Evolutionary conservation across 2,797 vertebrate genomes (phyloP).

Genomic region (Lagodon rhomboides): DNA sequence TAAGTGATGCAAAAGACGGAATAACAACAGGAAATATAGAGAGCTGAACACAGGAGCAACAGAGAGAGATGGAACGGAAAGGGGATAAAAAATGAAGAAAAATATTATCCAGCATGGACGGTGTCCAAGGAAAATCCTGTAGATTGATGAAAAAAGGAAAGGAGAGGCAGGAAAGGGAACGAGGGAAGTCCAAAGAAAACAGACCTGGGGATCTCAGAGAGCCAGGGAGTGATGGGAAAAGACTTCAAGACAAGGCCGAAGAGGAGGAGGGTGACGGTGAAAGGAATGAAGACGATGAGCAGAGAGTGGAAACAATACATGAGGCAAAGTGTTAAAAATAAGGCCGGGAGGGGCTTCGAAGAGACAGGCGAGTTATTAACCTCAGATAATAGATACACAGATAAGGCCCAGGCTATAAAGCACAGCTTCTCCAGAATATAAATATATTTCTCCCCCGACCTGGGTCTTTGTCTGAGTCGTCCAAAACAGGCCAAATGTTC

Average conservation of each 20-base stretch:
- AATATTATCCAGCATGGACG: slow-evolving; percentile 48
- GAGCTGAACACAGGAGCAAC: background rate
- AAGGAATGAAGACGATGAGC: slow-evolving; percentile 7
- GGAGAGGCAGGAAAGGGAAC: slow-evolving; percentile 27
- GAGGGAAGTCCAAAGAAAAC: slow-evolving; percentile 68
- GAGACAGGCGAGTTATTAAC: slow-evolving; percentile 12
- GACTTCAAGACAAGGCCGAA: slow-evolving; percentile 3
- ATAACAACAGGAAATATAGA: slow-evolving; percentile 21
- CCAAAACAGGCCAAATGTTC: slow-evolving; percentile 6
- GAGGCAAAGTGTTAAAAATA: slow-evolving; percentile 15
- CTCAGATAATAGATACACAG: slow-evolving; percentile 12
- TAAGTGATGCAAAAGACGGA: slow-evolving; percentile 29
- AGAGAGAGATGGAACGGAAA: slow-evolving; percentile 7
- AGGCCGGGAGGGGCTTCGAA: background rate
- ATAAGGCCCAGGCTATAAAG: slow-evolving; percentile 2
- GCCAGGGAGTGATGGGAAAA: slow-evolving; percentile 48
- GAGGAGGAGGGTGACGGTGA: background rate
- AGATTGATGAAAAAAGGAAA: slow-evolving; percentile 61
- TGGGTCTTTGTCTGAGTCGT: background rate
- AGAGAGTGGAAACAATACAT: background rate
- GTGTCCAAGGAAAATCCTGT: slow-evolving; percentile 65
- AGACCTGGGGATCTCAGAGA: slow-evolving; percentile 30
- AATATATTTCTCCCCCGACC: background rate
- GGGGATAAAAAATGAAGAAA: slow-evolving; percentile 17
- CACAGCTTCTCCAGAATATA: background rate